Evolutionary conservation across 2,113 vertebrate species (phyloP).

Genomic region (Coptodon rendalli): DNA sequence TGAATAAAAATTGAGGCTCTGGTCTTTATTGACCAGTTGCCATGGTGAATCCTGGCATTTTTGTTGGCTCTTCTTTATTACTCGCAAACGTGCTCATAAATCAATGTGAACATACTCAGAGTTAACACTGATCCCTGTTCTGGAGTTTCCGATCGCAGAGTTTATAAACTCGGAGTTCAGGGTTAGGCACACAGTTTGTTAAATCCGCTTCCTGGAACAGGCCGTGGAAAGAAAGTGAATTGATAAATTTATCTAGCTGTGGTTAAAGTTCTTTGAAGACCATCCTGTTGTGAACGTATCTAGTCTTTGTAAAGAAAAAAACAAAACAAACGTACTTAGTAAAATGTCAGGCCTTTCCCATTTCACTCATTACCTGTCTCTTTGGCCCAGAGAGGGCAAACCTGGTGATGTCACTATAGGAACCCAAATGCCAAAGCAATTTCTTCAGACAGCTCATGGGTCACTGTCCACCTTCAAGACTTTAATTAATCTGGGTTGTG

Average conservation of each 20-base stretch:
- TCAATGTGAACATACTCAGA: neutral
- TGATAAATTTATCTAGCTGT: neutral
- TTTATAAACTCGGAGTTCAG: neutral
- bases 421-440: conserved; percentile 19
- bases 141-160: neutral
- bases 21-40: neutral
- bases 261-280: neutral
- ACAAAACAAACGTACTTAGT: neutral
- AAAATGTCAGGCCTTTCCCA: conserved; percentile 35
- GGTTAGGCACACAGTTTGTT: neutral
- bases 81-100: neutral
- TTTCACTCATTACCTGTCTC: neutral
- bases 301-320: neutral
- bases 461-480: neutral
- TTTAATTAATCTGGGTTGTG: neutral
- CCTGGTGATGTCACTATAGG: neutral
- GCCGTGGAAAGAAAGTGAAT: neutral
- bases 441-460: neutral
- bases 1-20: neutral
- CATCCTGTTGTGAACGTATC: neutral
- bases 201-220: neutral
- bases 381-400: conserved; percentile 1
- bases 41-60: neutral
- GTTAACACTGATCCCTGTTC: neutral
- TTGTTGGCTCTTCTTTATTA: neutral